Evolutionary conservation across 2,797 vertebrate species (phyloP).

Genomic region (Coranthus polyacanthus): DNA sequence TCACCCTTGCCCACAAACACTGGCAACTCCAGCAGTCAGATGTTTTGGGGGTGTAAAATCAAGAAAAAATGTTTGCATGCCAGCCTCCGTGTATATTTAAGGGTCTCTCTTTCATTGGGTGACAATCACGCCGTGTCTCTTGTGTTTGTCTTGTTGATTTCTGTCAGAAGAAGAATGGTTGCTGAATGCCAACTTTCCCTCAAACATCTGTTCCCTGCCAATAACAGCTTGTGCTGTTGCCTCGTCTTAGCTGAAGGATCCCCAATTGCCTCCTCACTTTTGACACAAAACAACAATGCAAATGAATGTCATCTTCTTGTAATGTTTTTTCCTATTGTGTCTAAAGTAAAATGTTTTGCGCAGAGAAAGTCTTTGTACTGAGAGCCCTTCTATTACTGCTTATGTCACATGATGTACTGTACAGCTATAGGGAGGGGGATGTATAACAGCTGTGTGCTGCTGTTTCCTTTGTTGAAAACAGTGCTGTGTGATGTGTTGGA

Average conservation of each 20-base stretch:
- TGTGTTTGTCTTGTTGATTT: conserved; percentile 80
- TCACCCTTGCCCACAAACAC: conserved; percentile 65
- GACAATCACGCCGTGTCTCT: conserved; percentile 78
- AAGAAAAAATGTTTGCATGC: conserved; percentile 66
- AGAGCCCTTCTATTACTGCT: conserved; percentile 28
- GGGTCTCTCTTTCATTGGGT: conserved; percentile 77
- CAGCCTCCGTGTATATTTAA: conserved; percentile 77
- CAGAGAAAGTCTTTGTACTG: conserved; percentile 42
- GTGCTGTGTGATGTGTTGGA: conserved; percentile 60
- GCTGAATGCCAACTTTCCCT: conserved; percentile 85
- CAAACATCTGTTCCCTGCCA: conserved; percentile 87
- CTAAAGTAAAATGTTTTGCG: conserved; percentile 51
- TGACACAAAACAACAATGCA: conserved; percentile 80
- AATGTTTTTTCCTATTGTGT: conserved; percentile 63
- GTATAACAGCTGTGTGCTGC: conserved; percentile 52
- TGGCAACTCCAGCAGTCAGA: conserved; percentile 70
- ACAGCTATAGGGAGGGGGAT: conserved; percentile 57
- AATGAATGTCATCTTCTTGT: conserved; percentile 77
- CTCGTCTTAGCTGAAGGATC: conserved; percentile 81
- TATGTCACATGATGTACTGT: conserved; percentile 33
- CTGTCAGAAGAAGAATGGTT: conserved; percentile 83
- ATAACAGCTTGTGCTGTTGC: conserved; percentile 85
- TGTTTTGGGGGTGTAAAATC: conserved; percentile 78
- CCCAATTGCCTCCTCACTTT: conserved; percentile 76
- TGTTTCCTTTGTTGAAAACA: conserved; percentile 65